phyloP scores from a whole-genome alignment of 2,888 invertebrate genomes.

The Orthonevra nobilis region DNA sequence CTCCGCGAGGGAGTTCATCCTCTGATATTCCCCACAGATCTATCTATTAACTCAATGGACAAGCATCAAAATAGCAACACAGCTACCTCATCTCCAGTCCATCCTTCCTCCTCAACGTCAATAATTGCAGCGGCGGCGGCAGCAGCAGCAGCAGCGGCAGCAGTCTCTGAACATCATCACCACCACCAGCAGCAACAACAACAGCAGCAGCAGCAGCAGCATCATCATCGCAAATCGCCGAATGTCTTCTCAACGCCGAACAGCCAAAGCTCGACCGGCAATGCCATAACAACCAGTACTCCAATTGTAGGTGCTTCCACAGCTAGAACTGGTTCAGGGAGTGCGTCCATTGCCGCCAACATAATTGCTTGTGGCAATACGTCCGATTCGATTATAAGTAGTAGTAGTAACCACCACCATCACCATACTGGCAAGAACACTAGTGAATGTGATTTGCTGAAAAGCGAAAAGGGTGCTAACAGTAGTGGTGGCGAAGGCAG shows the following conservation, averaged over 20 bases:
- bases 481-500: conserved; percentile 74
- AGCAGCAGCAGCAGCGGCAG: conserved; percentile 49
- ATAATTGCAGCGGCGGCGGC: conserved; percentile 47
- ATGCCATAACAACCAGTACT: conserved; percentile 57
- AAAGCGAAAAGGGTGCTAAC: conserved; percentile 74
- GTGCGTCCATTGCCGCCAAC: conserved; percentile 25
- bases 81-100: conserved; percentile 72
- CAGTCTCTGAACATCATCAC: conserved; percentile 56
- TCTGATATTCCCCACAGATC: conserved; percentile 79
- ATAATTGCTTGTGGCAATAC: conserved; percentile 44
- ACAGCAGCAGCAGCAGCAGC: conserved; percentile 49
- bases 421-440: conserved; percentile 71
- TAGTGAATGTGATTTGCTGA: conserved; percentile 66
- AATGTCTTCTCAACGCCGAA: conserved; percentile 66
- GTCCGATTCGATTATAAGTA: conserved; percentile 64
- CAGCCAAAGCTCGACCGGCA: conserved; percentile 45
- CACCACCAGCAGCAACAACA: no score
- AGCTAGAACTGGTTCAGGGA: conserved; percentile 39
- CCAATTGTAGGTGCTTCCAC: conserved; percentile 33
- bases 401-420: conserved; percentile 75
- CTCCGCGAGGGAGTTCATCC: conserved; percentile 82
- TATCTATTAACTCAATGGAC: conserved; percentile 77
- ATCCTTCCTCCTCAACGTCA: conserved; percentile 73
- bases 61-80: conserved; percentile 72
- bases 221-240: conserved; percentile 74